phyloP scores from a whole-genome alignment of 2,797 vertebrate species.

The Oceanodroma leucorhoa region DNA sequence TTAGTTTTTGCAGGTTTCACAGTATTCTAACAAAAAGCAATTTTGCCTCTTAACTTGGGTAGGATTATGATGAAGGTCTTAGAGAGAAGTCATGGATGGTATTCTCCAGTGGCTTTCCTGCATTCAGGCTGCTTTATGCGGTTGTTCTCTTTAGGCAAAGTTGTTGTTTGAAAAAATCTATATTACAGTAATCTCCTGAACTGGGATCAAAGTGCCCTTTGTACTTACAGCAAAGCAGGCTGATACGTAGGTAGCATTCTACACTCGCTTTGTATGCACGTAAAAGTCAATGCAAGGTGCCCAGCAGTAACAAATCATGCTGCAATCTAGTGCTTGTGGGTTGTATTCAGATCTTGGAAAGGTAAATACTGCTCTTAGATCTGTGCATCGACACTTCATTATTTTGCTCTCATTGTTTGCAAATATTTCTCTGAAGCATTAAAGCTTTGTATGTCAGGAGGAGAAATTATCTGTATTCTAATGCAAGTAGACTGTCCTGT shows the following conservation, averaged over 20 bases:
- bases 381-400: neutral
- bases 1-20: neutral
- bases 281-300: neutral
- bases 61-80: neutral
- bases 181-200: neutral
- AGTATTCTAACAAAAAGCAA: neutral
- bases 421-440: neutral
- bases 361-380: neutral
- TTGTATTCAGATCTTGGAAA: neutral
- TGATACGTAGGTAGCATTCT: neutral
- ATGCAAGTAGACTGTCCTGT: neutral
- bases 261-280: neutral
- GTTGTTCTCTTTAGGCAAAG: neutral
- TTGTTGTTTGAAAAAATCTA: neutral
- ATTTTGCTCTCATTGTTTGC: neutral
- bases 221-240: slow-evolving; percentile 8
- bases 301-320: neutral
- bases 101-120: neutral
- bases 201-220: slow-evolving; percentile 8
- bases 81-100: accelerated
- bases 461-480: neutral
- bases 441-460: neutral
- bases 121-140: neutral
- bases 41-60: neutral
- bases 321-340: neutral